These are phyloP conservation scores for Oscheius sp. DNA, from an alignment of 2,888 invertebrate genomes.

Conservation along the genomic window DNA sequence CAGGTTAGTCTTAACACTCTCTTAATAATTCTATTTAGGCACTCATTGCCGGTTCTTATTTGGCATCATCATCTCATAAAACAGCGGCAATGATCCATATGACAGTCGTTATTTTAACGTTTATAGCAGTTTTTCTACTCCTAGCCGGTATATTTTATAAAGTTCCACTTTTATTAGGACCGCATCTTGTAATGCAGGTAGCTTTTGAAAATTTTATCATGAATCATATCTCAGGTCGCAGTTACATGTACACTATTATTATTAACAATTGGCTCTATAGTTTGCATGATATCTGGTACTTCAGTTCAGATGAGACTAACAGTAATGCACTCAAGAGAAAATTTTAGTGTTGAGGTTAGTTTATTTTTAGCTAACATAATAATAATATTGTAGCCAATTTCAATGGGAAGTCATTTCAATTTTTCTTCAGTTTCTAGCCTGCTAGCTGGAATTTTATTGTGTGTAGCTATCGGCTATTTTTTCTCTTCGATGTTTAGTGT, in stretches of 20 bases:
- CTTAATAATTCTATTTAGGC: slow-evolving; percentile 1
- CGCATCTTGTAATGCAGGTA: slow-evolving; percentile 30
- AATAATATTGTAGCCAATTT: background rate
- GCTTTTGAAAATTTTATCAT: background rate
- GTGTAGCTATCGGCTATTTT: slow-evolving; percentile 7
- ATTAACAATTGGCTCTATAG: slow-evolving; percentile 3
- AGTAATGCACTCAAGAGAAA: background rate
- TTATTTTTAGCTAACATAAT: background rate
- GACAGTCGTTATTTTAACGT: background rate
- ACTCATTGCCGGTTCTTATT: slow-evolving; percentile 23
- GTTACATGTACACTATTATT: background rate
- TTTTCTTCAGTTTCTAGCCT: slow-evolving; percentile 3
- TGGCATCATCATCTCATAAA: slow-evolving; percentile 11
- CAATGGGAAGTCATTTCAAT: slow-evolving; percentile 1
- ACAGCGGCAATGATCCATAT: slow-evolving; percentile 19
- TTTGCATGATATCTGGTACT: background rate
- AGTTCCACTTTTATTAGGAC: slow-evolving; percentile 17
- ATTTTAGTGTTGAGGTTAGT: background rate
- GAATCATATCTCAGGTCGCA: background rate
- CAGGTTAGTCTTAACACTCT: slow-evolving; percentile 5
- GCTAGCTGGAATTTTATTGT: slow-evolving; percentile 11
- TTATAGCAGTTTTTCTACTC: slow-evolving; percentile 13
- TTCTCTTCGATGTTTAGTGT: slow-evolving; percentile 7
- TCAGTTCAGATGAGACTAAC: slow-evolving; percentile 15
- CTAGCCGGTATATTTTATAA: slow-evolving; percentile 18